Evolutionary conservation across 2,888 invertebrate species (phyloP).

Genomic region (Psococerastis gibbosa): DNA sequence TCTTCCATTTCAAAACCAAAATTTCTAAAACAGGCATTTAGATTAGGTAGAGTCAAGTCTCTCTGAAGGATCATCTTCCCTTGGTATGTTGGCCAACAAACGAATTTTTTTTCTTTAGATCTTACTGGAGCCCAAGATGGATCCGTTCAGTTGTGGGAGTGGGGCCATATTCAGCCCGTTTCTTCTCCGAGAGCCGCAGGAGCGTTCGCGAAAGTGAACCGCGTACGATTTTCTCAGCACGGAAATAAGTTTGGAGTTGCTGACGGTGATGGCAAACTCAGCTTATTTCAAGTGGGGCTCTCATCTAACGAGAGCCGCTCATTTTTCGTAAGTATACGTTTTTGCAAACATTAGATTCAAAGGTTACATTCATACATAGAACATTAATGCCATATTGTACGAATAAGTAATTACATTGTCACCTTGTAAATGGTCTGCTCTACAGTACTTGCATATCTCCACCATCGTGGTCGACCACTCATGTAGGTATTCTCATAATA

Average conservation of each 20-base stretch:
- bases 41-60: too few relatives aligned
- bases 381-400: too few relatives aligned
- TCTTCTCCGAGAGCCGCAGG: slow-evolving; percentile 83
- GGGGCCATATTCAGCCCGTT: slow-evolving; percentile 85
- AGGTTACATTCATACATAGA: background rate
- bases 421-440: background rate
- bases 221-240: slow-evolving; percentile 89
- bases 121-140: slow-evolving; percentile 91
- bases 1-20: slow-evolving; percentile 11
- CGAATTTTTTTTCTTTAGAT: slow-evolving; percentile 36
- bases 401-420: too few relatives aligned
- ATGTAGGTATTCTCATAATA: too few relatives aligned
- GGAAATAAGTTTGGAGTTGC: slow-evolving; percentile 98
- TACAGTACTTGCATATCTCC: background rate
- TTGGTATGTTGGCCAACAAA: too few relatives aligned
- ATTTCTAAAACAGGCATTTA: too few relatives aligned
- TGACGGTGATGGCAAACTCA: slow-evolving; percentile 92
- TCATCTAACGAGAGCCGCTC: slow-evolving; percentile 56
- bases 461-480: too few relatives aligned
- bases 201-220: slow-evolving; percentile 86
- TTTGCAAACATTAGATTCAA: background rate
- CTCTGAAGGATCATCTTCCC: too few relatives aligned
- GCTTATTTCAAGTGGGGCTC: slow-evolving; percentile 82
- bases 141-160: slow-evolving; percentile 93
- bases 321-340: slow-evolving; percentile 76